Base-by-base conservation (phyloP, 2,113 vertebrate species). In the Oxygymnocypris stewartii region DNA sequence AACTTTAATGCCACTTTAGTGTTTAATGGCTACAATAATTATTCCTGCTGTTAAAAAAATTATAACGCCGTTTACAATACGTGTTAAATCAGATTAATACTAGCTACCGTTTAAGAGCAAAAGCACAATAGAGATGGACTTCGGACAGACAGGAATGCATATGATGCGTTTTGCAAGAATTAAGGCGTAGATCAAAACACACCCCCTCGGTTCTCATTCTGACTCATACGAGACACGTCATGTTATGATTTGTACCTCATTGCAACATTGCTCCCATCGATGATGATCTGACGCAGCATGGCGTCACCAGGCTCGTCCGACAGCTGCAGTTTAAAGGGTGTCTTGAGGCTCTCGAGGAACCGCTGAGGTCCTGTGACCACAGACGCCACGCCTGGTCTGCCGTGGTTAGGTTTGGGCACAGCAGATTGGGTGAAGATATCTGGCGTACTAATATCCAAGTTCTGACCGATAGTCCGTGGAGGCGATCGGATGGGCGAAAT, bases 191-290 rank as follows among this genome's bases (percentile, higher is more conserved):
- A 31, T 5, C 1, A 2, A 67, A 6, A 67, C 28, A 69, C 65
- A 7, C 65, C 28, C 63, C n/a, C 2, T n/a, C 20, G n/a, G 57
- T 61, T n/a, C 57, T 65, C 63, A 65, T 14, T 65, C 11, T 65
- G 4, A 65, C 12, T 25, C 2, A 14, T 31, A 67, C 0, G 3
- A 16, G 14, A 67, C 31, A 1, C 14, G 7, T 35, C 31, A 37
- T 69, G n/a, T 9, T 37, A 10, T 18, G 6, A 16, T 59, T 23
- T 76, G 94, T 89, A 97, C 97, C 95, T 96, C 96, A 96, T 97
- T 81, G 97, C 97, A 73, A 97, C 95, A 10, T 97, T 97, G 94
- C 97, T 97, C 75, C 96, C 97, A 16, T 97, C 97, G 7, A 97
- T 96, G 91, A 97, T 92, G 84, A 97, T 90, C 14, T 93, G 92